Percentiles rank a stretch among this genome's conserved stretches.
Conservation (phyloP, 1,140 invertebrate genomes). For the Drosophila grimshawi region DNA sequence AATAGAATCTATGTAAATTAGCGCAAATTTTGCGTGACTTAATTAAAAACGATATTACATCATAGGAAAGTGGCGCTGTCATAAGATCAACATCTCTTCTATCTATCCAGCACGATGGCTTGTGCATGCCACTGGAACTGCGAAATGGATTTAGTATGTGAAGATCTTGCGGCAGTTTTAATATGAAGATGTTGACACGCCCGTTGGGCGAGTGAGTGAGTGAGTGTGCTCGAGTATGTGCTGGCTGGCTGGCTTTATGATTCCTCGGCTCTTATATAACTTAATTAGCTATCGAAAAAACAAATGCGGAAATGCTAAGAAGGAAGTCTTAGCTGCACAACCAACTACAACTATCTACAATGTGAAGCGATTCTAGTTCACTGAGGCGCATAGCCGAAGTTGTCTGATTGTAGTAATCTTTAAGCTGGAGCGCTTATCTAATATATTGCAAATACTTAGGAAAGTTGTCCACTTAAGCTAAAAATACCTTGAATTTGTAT, state of each 20-base stretch:
- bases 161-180: constrained; percentile 11
- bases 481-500: neutral
- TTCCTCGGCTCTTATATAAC: constrained; percentile 42
- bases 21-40: constrained; percentile 78
- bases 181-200: constrained; percentile 22
- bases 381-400: constrained; percentile 11
- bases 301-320: constrained; percentile 36
- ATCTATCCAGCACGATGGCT: neutral
- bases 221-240: constrained; percentile 14
- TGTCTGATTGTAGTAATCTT: neutral
- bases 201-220: constrained; percentile 14
- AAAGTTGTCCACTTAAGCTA: neutral
- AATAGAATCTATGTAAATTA: constrained; percentile 62
- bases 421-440: neutral
- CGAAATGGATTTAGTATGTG: constrained; percentile 30
- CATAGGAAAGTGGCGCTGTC: constrained; percentile 60
- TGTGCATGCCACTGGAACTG: constrained; percentile 37
- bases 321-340: constrained; percentile 26
- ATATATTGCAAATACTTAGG: neutral
- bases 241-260: constrained; percentile 44
- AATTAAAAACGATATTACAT: constrained; percentile 73
- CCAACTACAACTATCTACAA: neutral
- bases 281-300: constrained; percentile 47
- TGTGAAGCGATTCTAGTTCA: constrained; percentile 17
- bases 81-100: constrained; percentile 43